A percentile compares a stretch with the other conserved stretches of the same genome.
Evolutionary conservation across 2,888 invertebrate species (phyloP).

Genomic region (Oithona nana): DNA sequence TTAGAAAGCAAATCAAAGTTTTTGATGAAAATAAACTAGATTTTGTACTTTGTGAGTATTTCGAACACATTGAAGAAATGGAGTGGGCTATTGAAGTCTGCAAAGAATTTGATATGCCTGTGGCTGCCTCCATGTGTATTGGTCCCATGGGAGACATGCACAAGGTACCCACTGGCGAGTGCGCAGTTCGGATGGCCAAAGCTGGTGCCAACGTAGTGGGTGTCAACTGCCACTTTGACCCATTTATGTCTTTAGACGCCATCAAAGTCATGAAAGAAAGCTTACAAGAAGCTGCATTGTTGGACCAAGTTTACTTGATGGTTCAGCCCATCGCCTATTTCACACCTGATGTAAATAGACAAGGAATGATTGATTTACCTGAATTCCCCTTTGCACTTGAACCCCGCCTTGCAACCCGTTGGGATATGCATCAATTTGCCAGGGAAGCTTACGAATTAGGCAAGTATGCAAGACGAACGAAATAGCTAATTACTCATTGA

Average conservation of each 20-base stretch:
- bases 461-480: no score
- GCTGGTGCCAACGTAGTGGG: conserved; percentile 26
- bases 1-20: conserved; percentile 26
- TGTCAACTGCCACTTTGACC: conserved; percentile 29
- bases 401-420: conserved; percentile 26
- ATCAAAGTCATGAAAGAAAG: conserved; percentile 26
- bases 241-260: conserved; percentile 23
- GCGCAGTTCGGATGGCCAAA: conserved; percentile 27
- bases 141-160: conserved; percentile 28
- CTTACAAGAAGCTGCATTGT: conserved; percentile 24
- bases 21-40: conserved; percentile 27
- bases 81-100: conserved; percentile 28
- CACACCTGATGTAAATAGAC: conserved; percentile 19
- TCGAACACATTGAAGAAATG: conserved; percentile 28
- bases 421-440: conserved; percentile 29
- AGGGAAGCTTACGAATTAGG: conserved; percentile 28
- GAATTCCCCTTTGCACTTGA: conserved; percentile 30
- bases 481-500: no score
- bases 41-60: conserved; percentile 28
- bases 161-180: conserved; percentile 25
- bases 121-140: conserved; percentile 28
- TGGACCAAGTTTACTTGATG: conserved; percentile 25
- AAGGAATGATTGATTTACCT: conserved; percentile 30
- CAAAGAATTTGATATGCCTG: conserved; percentile 23
- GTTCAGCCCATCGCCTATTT: conserved; percentile 24